Evolutionary conservation across 1,140 invertebrate species (phyloP), one percentile per base, ranked within the genome.

Genomic region (Megathymus violae): DNA sequence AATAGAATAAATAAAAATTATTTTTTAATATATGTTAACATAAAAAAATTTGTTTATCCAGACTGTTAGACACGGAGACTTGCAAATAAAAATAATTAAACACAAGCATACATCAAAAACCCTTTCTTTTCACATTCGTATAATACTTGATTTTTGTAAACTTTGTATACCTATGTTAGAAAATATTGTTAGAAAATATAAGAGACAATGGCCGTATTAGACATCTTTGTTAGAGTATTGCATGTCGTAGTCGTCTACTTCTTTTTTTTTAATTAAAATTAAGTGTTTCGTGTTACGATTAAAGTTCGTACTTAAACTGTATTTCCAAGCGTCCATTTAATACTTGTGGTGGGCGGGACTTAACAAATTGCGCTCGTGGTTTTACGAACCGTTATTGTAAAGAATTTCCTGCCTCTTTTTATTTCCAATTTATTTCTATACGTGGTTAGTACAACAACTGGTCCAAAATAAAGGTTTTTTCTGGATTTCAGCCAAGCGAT

Each of bases 301-400:
- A 56, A 19, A 36, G 10, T 56, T 13, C 36, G 19, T 56, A 43
- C 51, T 56, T 56, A 15, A 43, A 43, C 51, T 56, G 41, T n/a
- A n/a, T 56, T 56, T 56, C 38, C 22, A 13, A 10, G 40, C 41
- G n/a, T 17, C 52, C 41, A 46, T 58, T 44, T 44, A 58, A 58
- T 58, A 34, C 52, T 58, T 43, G 52, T 27, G 22, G 41, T 58
- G 52, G 52, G 52, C 52, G 52, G 25, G 16, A 27, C 52, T 41
- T 58, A 58, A 58, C 52, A 58, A 58, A 58, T 58, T 44, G 52
- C 22, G 13, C 13, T 44, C 15, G 52, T 58, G 52, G 52, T 58
- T 58, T 58, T 15, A 34, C 31, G 22, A 34, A 46, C 54, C 41
- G 54, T 58, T 58, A 58, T 46, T 58, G 41, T 46, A 58, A 46